phyloP scores from a whole-genome alignment of 2,113 vertebrate genomes.

The Campylorhamphus procurvoides region DNA sequence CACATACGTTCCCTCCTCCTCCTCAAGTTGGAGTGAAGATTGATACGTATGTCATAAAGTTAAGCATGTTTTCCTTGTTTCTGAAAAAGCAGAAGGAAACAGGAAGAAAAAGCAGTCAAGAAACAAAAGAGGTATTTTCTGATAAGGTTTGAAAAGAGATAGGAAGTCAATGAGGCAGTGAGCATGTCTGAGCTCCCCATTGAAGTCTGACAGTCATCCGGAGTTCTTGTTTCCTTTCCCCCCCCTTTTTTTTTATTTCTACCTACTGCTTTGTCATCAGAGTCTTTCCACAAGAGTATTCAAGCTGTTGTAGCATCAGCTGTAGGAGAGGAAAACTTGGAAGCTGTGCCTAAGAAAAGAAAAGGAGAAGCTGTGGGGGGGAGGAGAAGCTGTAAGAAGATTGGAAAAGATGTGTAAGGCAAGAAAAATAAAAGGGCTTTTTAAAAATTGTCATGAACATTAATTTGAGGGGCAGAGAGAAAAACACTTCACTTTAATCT shows the following conservation, averaged over 20 bases:
- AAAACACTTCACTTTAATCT: background rate
- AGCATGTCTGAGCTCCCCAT: background rate
- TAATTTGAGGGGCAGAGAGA: background rate
- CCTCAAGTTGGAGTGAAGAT: background rate
- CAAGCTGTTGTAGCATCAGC: background rate
- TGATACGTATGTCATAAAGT: background rate
- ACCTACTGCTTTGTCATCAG: background rate
- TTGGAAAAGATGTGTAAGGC: background rate
- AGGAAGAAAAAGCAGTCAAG: background rate
- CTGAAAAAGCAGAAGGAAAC: background rate
- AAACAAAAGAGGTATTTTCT: constrained; percentile 6
- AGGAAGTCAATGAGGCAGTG: background rate
- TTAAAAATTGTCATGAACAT: background rate
- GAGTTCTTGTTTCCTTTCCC: background rate
- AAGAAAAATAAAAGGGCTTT: constrained; percentile 11
- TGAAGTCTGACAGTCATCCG: background rate
- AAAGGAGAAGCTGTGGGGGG: background rate
- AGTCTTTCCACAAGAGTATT: background rate
- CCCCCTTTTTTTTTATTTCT: rapidly evolving
- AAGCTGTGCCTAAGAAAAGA: background rate
- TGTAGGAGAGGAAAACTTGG: background rate
- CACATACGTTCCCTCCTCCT: rapidly evolving
- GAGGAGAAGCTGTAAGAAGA: background rate
- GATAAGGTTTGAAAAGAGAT: background rate
- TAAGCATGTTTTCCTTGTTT: background rate